These are phyloP conservation scores for Zophobas atratus DNA, from an alignment of 1,140 invertebrate species.

Conservation along the genomic window DNA sequence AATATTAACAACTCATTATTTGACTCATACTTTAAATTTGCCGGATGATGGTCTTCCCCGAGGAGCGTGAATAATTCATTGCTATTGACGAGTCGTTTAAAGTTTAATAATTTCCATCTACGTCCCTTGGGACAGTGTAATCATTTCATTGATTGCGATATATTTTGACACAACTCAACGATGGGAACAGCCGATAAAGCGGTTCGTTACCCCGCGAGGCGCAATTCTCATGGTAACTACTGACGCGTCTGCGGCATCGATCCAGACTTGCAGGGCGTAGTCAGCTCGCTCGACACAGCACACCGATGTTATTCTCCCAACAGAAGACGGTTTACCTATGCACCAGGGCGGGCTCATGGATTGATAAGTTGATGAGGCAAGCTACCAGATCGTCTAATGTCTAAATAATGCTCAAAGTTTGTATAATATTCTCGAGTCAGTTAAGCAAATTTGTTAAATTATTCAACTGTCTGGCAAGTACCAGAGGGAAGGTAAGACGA, in stretches of 20 bases:
- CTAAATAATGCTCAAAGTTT: too few species aligned
- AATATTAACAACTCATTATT: background rate
- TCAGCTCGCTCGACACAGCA: conserved; percentile 35
- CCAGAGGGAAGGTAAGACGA: too few species aligned
- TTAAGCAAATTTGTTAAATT: too few species aligned
- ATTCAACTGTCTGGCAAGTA: too few species aligned
- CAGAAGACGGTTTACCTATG: conserved; percentile 16
- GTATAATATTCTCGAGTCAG: too few species aligned
- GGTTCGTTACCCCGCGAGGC: conserved; percentile 21
- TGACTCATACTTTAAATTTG: background rate
- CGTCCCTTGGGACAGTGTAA: background rate
- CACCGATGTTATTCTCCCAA: conserved; percentile 13
- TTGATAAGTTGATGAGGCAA: too few species aligned
- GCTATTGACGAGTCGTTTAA: too few species aligned
- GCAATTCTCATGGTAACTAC: conserved; percentile 45
- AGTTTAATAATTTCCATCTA: too few species aligned
- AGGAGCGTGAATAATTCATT: too few species aligned
- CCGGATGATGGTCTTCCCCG: background rate
- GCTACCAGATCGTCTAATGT: too few species aligned
- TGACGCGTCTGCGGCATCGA: conserved; percentile 46
- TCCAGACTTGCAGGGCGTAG: conserved; percentile 46
- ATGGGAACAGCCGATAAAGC: conserved; percentile 15
- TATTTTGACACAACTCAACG: conserved; percentile 3
- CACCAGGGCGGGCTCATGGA: too few species aligned
- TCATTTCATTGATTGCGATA: conserved; percentile 18